Conservation (phyloP, 2,113 vertebrate genomes). For the Neoarius graeffei region DNA sequence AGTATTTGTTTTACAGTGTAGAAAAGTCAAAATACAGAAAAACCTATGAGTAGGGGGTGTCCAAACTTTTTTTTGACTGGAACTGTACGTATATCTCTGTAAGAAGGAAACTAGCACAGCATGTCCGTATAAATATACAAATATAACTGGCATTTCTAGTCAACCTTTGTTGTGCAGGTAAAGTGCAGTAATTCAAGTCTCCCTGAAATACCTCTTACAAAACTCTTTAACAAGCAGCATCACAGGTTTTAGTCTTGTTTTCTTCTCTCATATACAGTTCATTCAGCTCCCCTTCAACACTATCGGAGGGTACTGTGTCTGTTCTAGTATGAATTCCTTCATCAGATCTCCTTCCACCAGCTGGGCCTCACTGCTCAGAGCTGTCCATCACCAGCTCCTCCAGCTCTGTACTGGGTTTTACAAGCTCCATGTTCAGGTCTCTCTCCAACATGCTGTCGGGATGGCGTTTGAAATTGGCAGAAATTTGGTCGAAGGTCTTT, state of each 20-base stretch:
- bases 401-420: slow-evolving; percentile 83
- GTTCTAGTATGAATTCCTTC: slow-evolving; percentile 17
- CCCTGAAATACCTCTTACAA: slow-evolving; percentile 45
- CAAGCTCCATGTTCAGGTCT: slow-evolving; percentile 65
- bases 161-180: slow-evolving; percentile 60
- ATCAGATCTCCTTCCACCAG: slow-evolving; percentile 33
- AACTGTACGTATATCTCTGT: background rate
- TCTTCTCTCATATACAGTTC: background rate
- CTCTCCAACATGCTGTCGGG: slow-evolving; percentile 74
- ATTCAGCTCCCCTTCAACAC: background rate
- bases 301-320: slow-evolving; percentile 26
- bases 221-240: background rate
- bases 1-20: too few relatives aligned
- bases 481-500: slow-evolving; percentile 88
- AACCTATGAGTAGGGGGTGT: too few relatives aligned
- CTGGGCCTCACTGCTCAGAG: slow-evolving; percentile 53
- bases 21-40: too few relatives aligned
- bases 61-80: too few relatives aligned
- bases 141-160: slow-evolving; percentile 31
- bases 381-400: slow-evolving; percentile 78
- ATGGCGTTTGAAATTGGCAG: slow-evolving; percentile 73
- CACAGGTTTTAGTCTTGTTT: background rate
- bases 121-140: slow-evolving; percentile 21
- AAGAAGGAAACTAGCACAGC: background rate
- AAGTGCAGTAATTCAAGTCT: slow-evolving; percentile 70